Conservation (phyloP, 92 coral and sea anemone species). For the Epizoanthus fatuus region DNA sequence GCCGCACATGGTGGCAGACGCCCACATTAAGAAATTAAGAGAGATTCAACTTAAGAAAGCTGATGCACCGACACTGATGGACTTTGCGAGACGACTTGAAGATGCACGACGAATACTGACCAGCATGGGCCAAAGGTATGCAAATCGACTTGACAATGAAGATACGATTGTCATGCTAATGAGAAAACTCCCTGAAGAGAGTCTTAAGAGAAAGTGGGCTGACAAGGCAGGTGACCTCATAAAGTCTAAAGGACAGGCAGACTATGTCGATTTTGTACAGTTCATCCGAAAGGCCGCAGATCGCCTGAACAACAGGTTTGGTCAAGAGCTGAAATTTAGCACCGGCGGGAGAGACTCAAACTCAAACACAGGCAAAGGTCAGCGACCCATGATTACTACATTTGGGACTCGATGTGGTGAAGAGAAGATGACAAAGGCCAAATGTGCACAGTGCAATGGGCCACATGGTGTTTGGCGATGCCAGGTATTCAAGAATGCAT, state of each 20-base stretch:
- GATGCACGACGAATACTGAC: constrained; percentile 63
- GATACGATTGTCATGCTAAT: constrained; percentile 76
- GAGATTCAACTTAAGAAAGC: constrained; percentile 45
- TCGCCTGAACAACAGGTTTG: constrained; percentile 65
- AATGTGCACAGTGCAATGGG: constrained; percentile 30
- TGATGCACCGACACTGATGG: constrained; percentile 58
- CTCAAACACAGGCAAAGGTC: neutral
- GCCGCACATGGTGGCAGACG: constrained; percentile 67
- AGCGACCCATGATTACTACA: neutral
- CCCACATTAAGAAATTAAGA: constrained; percentile 49
- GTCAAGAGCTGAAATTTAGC: constrained; percentile 45
- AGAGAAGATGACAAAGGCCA: neutral
- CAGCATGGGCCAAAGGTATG: constrained; percentile 72
- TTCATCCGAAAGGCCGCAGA: constrained; percentile 57
- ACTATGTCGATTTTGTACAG: constrained; percentile 60
- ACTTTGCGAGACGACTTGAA: constrained; percentile 60
- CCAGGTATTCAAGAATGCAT: neutral
- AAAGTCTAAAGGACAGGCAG: constrained; percentile 49
- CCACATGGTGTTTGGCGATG: constrained; percentile 34
- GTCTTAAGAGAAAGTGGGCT: constrained; percentile 78
- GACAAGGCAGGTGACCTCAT: constrained; percentile 86
- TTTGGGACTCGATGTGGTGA: constrained; percentile 18
- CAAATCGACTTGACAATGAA: constrained; percentile 73
- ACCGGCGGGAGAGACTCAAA: neutral
- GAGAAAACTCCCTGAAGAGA: constrained; percentile 80